Evolutionary conservation across 2,113 vertebrate species (phyloP).

Genomic region (Psophia crepitans): DNA sequence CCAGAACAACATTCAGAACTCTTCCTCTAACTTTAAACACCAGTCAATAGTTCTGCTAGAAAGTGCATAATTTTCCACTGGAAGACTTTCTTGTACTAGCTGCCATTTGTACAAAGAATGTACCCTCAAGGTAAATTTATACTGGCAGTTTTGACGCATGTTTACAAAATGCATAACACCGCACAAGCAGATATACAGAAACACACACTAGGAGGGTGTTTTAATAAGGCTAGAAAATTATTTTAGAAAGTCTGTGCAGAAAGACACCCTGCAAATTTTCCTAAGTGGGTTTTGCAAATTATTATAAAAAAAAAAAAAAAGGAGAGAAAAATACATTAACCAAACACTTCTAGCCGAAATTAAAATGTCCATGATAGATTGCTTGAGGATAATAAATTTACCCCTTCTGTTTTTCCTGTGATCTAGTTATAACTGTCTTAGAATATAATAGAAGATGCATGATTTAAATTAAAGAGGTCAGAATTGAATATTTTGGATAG

Average conservation of each 20-base stretch:
- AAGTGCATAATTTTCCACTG: neutral
- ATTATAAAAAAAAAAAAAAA: no score
- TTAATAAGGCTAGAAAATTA: neutral
- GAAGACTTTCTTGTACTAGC: neutral
- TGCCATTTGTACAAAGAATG: neutral
- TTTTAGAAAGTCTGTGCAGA: constrained; percentile 3
- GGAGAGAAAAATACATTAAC: constrained; percentile 21
- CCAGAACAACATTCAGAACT: neutral
- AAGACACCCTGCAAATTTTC: constrained; percentile 15
- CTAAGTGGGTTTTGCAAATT: neutral
- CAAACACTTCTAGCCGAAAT: constrained; percentile 27
- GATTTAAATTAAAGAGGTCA: constrained; percentile 15
- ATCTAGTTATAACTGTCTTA: constrained; percentile 17
- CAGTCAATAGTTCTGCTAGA: neutral
- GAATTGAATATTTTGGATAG: neutral
- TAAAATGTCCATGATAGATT: constrained; percentile 22
- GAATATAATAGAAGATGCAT: constrained; percentile 4
- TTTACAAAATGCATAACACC: neutral
- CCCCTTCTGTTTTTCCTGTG: constrained; percentile 7
- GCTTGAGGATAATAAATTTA: constrained; percentile 40
- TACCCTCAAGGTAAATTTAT: neutral
- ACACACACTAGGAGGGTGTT: neutral
- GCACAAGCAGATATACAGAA: neutral
- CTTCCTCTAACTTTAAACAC: neutral
- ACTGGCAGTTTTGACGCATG: neutral